phyloP scores from a whole-genome alignment of 2,888 invertebrate genomes.

The Xestia xanthographa region DNA sequence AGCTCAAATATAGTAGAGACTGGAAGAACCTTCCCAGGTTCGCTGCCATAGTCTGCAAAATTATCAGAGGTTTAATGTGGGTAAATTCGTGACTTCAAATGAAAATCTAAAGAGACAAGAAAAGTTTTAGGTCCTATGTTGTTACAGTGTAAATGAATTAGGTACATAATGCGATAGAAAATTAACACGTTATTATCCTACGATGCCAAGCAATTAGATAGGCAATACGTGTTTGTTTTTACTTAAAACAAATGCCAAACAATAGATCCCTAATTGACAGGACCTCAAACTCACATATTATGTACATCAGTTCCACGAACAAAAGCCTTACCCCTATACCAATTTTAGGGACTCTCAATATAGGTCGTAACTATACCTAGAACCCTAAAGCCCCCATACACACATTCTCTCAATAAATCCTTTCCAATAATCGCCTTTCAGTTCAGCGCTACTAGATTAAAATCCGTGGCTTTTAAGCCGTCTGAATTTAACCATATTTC shows the following conservation, averaged over 20 bases:
- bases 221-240: neutral
- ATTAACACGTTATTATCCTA: neutral
- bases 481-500: constrained; percentile 38
- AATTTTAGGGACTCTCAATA: constrained; percentile 12
- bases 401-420: constrained; percentile 20
- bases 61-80: neutral
- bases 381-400: neutral
- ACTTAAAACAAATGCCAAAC: neutral
- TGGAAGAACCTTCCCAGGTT: constrained; percentile 80
- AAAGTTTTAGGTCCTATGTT: neutral
- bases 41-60: constrained; percentile 76
- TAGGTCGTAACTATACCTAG: neutral
- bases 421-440: constrained; percentile 43
- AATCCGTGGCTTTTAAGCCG: constrained; percentile 24
- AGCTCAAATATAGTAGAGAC: constrained; percentile 81
- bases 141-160: neutral
- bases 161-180: neutral
- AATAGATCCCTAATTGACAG: constrained; percentile 4
- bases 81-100: no score
- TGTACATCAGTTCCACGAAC: neutral
- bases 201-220: neutral
- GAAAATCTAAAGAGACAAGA: neutral
- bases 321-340: neutral
- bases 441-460: constrained; percentile 17
- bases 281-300: neutral